Conservation (phyloP, 2,113 vertebrate species). For the Macquaria australasica region DNA sequence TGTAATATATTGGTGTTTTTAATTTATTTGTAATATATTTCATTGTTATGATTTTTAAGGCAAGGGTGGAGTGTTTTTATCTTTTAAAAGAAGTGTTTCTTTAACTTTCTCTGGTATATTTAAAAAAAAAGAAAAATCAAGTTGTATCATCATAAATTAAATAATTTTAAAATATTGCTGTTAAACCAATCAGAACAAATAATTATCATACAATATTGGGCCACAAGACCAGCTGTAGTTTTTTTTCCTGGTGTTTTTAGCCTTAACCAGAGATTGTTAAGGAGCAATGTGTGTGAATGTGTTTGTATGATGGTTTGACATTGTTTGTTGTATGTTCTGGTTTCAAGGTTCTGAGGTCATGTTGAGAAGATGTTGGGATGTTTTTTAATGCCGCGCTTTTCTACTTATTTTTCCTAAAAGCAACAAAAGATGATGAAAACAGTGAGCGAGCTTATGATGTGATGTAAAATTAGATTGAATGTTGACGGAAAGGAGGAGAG, state of each 20-base stretch:
- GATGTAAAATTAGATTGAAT: constrained; percentile 15
- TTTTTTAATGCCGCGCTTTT: constrained; percentile 60
- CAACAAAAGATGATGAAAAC: constrained; percentile 41
- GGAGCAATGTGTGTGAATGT: constrained; percentile 22
- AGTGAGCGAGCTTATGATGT: background rate
- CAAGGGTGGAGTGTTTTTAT: constrained; percentile 31
- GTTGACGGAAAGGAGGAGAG: constrained; percentile 2
- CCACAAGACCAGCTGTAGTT: background rate
- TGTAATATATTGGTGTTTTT: constrained; percentile 68
- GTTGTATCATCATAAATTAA: no score
- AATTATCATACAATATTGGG: background rate
- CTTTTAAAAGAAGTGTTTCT: constrained; percentile 37
- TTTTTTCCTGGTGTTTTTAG: constrained; percentile 15
- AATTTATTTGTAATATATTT: constrained; percentile 72
- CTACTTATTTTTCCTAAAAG: constrained; percentile 63
- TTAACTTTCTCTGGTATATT: constrained; percentile 43
- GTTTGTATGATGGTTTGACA: constrained; percentile 51
- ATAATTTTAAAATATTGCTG: constrained; percentile 5
- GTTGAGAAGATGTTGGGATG: constrained; percentile 26
- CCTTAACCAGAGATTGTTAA: constrained; percentile 42
- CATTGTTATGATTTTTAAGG: constrained; percentile 44
- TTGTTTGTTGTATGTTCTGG: constrained; percentile 29
- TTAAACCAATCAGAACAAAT: constrained; percentile 11
- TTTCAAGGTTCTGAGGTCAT: constrained; percentile 12
- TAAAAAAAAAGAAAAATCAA: constrained; percentile 6